These are phyloP conservation scores for Australoheros scitulus DNA, from an alignment of 2,113 vertebrate species.

Conservation along the genomic window DNA sequence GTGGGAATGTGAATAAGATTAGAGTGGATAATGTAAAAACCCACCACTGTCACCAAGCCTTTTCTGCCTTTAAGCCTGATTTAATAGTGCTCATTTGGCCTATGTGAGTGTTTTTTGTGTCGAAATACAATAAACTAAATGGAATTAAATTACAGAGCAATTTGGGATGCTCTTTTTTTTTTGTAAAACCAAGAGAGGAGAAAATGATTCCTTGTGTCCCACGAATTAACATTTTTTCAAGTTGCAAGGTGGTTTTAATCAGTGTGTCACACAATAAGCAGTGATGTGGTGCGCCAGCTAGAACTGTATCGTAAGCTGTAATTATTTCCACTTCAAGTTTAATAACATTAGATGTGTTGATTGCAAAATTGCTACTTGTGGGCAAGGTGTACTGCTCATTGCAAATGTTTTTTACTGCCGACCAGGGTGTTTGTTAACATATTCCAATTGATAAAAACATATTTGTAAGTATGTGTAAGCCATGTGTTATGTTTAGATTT, in stretches of 20 bases:
- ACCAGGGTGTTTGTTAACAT: background rate
- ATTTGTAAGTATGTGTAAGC: slow-evolving; percentile 5
- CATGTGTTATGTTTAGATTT: slow-evolving; percentile 23
- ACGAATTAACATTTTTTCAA: background rate
- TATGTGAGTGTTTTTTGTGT: slow-evolving; percentile 40
- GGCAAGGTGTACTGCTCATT: slow-evolving; percentile 22
- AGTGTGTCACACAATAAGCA: slow-evolving; percentile 29
- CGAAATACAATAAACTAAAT: slow-evolving; percentile 45
- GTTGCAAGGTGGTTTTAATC: slow-evolving; percentile 45
- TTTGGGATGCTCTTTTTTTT: slow-evolving; percentile 28
- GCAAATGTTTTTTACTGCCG: background rate
- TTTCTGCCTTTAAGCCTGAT: slow-evolving; percentile 35
- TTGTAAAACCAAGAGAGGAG: slow-evolving; percentile 13
- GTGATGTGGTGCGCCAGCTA: background rate
- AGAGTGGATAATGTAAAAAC: slow-evolving; percentile 9
- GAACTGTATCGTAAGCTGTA: slow-evolving; percentile 32
- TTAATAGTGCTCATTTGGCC: slow-evolving; percentile 12
- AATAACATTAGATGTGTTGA: slow-evolving; percentile 34
- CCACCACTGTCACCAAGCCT: slow-evolving; percentile 7
- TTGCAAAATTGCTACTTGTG: slow-evolving; percentile 44
- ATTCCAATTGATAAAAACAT: background rate
- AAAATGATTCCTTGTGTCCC: slow-evolving; percentile 35
- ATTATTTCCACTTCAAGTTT: slow-evolving; percentile 54
- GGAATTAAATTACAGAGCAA: slow-evolving; percentile 46
- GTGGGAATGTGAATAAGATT: slow-evolving; percentile 36